These are phyloP conservation scores for Papilio helenus DNA, from an alignment of 1,140 invertebrate species.

Conservation along the genomic window DNA sequence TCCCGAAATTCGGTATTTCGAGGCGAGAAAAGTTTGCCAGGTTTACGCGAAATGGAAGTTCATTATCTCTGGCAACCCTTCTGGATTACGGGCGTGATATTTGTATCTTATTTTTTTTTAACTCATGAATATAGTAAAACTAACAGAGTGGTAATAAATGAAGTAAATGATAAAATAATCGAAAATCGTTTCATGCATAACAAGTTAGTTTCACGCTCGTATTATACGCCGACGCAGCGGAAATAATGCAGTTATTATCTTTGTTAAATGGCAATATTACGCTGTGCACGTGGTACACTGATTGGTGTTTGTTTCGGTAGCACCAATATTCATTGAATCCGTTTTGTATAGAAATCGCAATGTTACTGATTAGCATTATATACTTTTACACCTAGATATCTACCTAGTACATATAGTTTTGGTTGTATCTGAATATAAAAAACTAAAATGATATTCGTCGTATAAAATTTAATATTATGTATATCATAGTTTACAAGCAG, in stretches of 20 bases:
- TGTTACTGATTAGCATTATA: background rate
- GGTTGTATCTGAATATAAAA: background rate
- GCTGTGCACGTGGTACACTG: background rate
- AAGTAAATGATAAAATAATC: background rate
- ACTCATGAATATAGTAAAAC: background rate
- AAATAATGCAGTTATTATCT: constrained; percentile 26
- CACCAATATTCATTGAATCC: background rate
- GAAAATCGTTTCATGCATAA: background rate
- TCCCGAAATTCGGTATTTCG: too few relatives aligned
- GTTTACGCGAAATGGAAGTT: too few relatives aligned
- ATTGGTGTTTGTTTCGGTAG: background rate
- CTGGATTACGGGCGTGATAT: background rate
- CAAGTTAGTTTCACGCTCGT: background rate
- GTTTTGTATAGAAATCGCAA: background rate
- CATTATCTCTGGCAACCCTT: too few relatives aligned
- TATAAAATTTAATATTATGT: too few relatives aligned
- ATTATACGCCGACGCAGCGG: background rate
- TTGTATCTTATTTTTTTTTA: background rate
- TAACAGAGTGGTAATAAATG: background rate
- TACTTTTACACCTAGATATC: background rate
- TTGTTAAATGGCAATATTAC: constrained; percentile 22
- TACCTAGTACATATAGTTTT: background rate
- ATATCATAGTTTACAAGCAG: too few relatives aligned
- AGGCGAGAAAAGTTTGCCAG: too few relatives aligned
- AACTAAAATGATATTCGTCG: background rate